Percentiles rank a stretch among this genome's conserved stretches.
Evolutionary conservation across 2,113 vertebrate species (phyloP).

Genomic region (Hemicordylus capensis): DNA sequence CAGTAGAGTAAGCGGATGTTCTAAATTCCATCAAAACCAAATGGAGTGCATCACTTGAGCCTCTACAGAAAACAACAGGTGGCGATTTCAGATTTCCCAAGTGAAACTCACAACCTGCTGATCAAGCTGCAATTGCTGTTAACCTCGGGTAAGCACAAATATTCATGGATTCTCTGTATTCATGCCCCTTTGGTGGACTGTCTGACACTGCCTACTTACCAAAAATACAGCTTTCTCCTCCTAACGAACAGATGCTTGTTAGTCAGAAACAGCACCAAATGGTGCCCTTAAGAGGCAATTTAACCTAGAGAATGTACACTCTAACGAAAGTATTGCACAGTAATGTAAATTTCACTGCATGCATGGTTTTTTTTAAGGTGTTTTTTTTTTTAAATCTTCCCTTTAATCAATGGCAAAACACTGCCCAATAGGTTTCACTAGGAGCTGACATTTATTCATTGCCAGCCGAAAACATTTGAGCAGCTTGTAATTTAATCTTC

Average conservation of each 20-base stretch:
- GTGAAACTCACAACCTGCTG: conserved; percentile 64
- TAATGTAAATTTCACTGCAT: conserved; percentile 3
- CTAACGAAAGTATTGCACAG: conserved; percentile 3
- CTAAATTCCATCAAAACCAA: conserved; percentile 61
- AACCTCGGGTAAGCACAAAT: conserved; percentile 55
- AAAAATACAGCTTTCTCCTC: conserved; percentile 59
- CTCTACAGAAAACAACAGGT: conserved; percentile 72
- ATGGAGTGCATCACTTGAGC: conserved; percentile 51
- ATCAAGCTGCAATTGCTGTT: conserved; percentile 59
- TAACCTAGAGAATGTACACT: conserved; percentile 35
- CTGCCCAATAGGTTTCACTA: conserved; percentile 36
- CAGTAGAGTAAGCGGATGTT: conserved; percentile 33
- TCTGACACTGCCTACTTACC: conserved; percentile 53
- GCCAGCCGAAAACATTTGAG: conserved; percentile 41
- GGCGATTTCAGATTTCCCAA: conserved; percentile 72
- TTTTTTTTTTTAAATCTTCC: conserved; percentile 17
- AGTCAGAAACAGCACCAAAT: conserved; percentile 29
- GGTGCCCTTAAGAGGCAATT: conserved; percentile 37
- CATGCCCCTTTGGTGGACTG: conserved; percentile 41
- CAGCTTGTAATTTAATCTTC: conserved; percentile 56
- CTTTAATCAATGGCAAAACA: conserved; percentile 49
- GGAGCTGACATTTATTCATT: conserved; percentile 56
- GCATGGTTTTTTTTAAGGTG: background rate
- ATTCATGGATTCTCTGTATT: conserved; percentile 20
- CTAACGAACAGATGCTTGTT: conserved; percentile 57